phyloP scores from a whole-genome alignment of 2,797 vertebrate species.

The Anguilla marmorata region DNA sequence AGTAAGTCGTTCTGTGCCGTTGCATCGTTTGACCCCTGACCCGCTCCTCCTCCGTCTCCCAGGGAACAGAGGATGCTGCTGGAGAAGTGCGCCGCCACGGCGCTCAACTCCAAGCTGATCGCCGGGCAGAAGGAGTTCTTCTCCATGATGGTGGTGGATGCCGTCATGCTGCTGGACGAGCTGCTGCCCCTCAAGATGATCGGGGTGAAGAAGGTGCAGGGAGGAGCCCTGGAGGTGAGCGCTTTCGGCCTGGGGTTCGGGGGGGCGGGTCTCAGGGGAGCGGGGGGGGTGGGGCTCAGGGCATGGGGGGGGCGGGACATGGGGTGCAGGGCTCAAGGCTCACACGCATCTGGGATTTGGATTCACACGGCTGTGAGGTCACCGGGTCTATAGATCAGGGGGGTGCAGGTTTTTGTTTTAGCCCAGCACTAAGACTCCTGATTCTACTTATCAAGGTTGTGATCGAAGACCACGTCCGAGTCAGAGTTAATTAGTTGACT shows the following conservation, averaged over 20 bases:
- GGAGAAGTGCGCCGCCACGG: conserved; percentile 92
- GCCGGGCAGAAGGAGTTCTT: conserved; percentile 92
- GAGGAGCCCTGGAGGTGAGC: conserved; percentile 89
- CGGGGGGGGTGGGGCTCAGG: neutral
- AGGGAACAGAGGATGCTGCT: conserved; percentile 85
- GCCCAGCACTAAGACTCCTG: neutral
- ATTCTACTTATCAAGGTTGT: neutral
- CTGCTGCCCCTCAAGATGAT: conserved; percentile 97
- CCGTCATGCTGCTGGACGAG: conserved; percentile 89
- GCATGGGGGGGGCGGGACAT: neutral
- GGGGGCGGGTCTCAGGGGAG: neutral
- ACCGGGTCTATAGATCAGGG: neutral
- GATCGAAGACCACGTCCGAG: neutral
- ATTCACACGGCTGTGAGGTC: neutral
- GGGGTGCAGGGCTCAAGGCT: neutral
- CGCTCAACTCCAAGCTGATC: conserved; percentile 96
- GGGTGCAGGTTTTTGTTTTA: neutral
- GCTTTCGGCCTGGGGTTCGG: neutral
- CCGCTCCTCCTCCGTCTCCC: neutral
- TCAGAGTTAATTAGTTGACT: no score
- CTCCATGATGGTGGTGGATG: conserved; percentile 93
- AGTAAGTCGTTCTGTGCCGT: neutral
- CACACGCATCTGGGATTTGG: neutral
- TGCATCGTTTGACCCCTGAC: no score
- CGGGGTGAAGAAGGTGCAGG: conserved; percentile 97